A percentile compares a stretch with the other conserved stretches of the same genome.
Conservation (phyloP, 2,888 invertebrate genomes). For the Physocephala rufipes region DNA sequence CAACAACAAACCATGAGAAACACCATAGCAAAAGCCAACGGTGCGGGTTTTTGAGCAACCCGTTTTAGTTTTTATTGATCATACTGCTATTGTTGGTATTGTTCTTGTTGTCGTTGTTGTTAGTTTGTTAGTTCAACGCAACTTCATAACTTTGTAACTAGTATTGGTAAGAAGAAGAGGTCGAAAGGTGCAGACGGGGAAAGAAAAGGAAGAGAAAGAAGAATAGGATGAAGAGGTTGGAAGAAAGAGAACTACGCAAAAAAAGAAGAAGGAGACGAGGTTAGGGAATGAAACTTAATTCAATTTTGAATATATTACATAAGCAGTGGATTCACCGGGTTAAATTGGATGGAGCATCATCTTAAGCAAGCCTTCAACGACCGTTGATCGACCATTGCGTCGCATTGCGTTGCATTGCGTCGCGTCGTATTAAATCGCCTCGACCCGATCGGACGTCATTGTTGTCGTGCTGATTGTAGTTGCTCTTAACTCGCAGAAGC, state of each 20-base stretch:
- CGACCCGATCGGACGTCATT: no score
- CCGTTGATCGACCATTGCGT: no score
- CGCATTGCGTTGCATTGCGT: no score
- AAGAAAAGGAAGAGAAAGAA: background rate
- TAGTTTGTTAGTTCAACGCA: background rate
- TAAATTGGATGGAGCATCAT: slow-evolving; percentile 11
- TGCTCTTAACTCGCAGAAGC: background rate
- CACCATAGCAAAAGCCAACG: slow-evolving; percentile 31
- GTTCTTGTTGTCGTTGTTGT: slow-evolving; percentile 19
- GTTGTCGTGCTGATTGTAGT: no score
- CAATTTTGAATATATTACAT: background rate
- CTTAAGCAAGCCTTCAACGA: background rate
- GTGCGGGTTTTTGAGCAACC: slow-evolving; percentile 27
- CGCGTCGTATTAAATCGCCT: no score
- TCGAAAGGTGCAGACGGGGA: background rate
- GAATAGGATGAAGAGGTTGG: background rate
- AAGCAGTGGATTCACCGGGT: slow-evolving; percentile 23
- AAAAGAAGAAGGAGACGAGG: background rate
- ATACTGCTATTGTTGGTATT: slow-evolving; percentile 18
- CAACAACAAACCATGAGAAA: slow-evolving; percentile 30
- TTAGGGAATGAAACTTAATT: background rate
- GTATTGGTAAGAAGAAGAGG: slow-evolving; percentile 33
- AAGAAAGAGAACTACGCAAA: background rate
- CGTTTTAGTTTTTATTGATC: slow-evolving; percentile 6
- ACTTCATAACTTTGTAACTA: slow-evolving; percentile 30